Evolutionary conservation across 2,888 invertebrate species (phyloP).

Genomic region (Electrophaes corylata): DNA sequence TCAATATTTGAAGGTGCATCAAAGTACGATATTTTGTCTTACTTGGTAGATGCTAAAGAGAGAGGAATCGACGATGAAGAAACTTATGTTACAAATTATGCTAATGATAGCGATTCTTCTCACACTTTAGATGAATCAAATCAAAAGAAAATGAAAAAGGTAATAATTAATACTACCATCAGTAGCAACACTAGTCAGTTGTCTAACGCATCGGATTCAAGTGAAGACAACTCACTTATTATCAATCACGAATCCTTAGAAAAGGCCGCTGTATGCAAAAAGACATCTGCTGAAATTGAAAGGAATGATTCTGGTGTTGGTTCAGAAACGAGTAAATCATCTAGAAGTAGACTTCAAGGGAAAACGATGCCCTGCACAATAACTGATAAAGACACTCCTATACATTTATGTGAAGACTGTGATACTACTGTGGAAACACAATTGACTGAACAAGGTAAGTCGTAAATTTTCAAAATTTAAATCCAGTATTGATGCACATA

Average conservation of each 20-base stretch:
- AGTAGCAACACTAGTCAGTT: conserved; percentile 90
- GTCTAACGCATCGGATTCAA: conserved; percentile 93
- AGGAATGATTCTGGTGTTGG: conserved; percentile 97
- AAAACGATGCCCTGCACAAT: conserved; percentile 79
- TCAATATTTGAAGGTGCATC: conserved; percentile 93
- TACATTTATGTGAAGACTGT: conserved; percentile 93
- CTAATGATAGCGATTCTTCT: conserved; percentile 78
- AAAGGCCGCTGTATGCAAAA: conserved; percentile 82
- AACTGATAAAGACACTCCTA: conserved; percentile 84
- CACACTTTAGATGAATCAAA: conserved; percentile 80
- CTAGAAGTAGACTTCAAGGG: conserved; percentile 89
- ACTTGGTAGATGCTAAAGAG: conserved; percentile 94
- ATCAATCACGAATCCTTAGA: conserved; percentile 84
- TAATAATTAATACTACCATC: conserved; percentile 70
- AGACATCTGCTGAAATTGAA: conserved; percentile 90
- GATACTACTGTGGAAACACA: conserved; percentile 91
- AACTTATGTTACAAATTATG: conserved; percentile 86
- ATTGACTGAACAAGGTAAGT: conserved; percentile 86
- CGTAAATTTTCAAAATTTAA: conserved; percentile 1
- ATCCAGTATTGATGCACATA: not conserved
- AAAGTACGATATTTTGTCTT: conserved; percentile 95
- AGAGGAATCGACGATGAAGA: conserved; percentile 89
- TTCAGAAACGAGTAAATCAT: conserved; percentile 95
- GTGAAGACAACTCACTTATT: conserved; percentile 91
- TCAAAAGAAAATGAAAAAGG: conserved; percentile 82